Evolutionary conservation across 30 jellyfish, hydroid and myxozoan genomes (phyloP).

Genomic region (Calvadosia cruxmelitensis): DNA sequence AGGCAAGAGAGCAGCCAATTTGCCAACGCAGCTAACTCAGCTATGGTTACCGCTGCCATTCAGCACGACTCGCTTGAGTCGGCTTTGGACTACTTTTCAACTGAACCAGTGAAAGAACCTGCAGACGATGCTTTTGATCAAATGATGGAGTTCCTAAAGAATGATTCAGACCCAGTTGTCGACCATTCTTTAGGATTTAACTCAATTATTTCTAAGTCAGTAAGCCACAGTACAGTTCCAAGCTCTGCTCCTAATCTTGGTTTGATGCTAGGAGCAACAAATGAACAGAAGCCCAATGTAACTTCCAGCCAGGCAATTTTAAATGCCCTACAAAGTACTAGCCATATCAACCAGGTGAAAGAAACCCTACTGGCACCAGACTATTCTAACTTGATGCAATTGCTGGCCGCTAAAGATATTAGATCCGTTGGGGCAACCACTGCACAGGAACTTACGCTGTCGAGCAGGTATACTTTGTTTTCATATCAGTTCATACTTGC

Average conservation of each 20-base stretch:
- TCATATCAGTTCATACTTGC: too few species aligned
- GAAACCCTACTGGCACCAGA: background rate
- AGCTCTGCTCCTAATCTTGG: background rate
- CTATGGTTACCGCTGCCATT: background rate
- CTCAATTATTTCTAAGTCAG: background rate
- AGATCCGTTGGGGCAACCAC: background rate
- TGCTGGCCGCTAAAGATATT: background rate
- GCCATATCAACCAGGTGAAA: background rate
- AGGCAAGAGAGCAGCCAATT: slow-evolving; percentile 42
- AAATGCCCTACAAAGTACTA: background rate
- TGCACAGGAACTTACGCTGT: background rate
- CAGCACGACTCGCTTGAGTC: background rate
- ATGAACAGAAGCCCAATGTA: too few species aligned
- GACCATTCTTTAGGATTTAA: too few species aligned
- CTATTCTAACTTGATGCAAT: background rate
- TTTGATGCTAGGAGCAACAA: too few species aligned
- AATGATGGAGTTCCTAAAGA: background rate
- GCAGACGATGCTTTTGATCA: background rate
- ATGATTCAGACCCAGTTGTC: background rate
- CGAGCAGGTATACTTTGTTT: too few species aligned
- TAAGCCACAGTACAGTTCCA: background rate
- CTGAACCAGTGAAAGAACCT: background rate
- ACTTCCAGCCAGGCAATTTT: background rate
- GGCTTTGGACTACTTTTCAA: background rate
- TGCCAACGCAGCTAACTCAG: slow-evolving; percentile 15